These are phyloP conservation scores for Heliconius hermathena DNA, from an alignment of 1,140 invertebrate genomes.

Conservation along the genomic window DNA sequence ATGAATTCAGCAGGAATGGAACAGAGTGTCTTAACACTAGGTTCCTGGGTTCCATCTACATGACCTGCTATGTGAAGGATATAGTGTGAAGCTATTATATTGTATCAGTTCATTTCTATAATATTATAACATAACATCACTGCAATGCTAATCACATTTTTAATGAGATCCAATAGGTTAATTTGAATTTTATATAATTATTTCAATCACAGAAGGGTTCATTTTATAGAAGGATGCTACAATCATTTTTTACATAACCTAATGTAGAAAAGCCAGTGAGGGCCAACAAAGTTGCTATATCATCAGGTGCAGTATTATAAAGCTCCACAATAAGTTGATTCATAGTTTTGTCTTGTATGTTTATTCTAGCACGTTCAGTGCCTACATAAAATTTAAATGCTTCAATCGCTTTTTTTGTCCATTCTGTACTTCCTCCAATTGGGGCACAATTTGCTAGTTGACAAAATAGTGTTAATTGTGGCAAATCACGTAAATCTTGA, in stretches of 20 bases:
- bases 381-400: constrained; percentile 30
- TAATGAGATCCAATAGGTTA: not conserved
- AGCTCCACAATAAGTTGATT: constrained; percentile 26
- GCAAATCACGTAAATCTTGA: constrained; percentile 1
- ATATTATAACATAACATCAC: too few species aligned
- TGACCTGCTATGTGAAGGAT: too few species aligned
- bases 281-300: constrained; percentile 32
- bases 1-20: too few species aligned
- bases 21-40: too few species aligned
- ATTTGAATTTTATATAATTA: not conserved
- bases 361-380: constrained; percentile 30
- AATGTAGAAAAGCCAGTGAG: constrained; percentile 27
- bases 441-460: constrained; percentile 26
- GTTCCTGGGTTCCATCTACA: too few species aligned
- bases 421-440: constrained; percentile 6
- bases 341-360: constrained; percentile 15
- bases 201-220: not conserved
- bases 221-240: not conserved
- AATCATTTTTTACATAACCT: constrained; percentile 15
- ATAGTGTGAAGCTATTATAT: too few species aligned
- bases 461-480: constrained; percentile 27
- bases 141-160: not conserved
- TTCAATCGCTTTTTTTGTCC: constrained; percentile 17
- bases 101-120: too few species aligned
- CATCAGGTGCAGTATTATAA: constrained; percentile 29